These are phyloP conservation scores for Salmo trutta DNA, from an alignment of 2,797 vertebrate species.

Conservation along the genomic window DNA sequence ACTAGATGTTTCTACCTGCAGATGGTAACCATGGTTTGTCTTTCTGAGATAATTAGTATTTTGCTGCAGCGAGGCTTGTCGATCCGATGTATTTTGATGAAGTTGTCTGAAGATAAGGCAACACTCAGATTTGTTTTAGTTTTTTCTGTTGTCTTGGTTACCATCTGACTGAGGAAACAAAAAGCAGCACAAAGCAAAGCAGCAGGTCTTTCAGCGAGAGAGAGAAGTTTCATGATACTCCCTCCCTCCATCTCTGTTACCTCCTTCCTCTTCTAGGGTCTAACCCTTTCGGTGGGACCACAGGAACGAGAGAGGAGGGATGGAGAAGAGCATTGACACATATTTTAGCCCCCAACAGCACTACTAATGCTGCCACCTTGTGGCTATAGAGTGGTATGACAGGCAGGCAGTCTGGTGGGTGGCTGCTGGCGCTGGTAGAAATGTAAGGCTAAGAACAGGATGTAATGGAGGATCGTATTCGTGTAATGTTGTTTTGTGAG, in stretches of 20 bases:
- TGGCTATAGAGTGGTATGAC: conserved; percentile 37
- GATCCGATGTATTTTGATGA: background rate
- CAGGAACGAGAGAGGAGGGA: conserved; percentile 36
- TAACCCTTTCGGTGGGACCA: conserved; percentile 38
- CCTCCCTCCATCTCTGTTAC: conserved; percentile 40
- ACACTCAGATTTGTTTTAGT: background rate
- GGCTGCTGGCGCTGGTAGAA: background rate
- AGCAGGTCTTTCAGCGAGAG: background rate
- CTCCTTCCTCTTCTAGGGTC: conserved; percentile 49
- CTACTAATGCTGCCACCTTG: conserved; percentile 27
- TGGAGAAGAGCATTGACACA: conserved; percentile 38
- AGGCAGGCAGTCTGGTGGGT: conserved; percentile 27
- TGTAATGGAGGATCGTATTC: background rate
- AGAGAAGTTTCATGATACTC: background rate
- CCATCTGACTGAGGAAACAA: background rate
- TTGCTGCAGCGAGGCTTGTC: too few species aligned
- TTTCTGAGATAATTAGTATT: too few species aligned
- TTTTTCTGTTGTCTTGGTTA: background rate
- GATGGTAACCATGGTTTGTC: background rate
- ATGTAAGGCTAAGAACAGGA: background rate
- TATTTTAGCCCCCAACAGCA: conserved; percentile 30
- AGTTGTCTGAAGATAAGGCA: background rate
- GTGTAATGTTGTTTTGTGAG: background rate
- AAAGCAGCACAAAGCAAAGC: background rate
- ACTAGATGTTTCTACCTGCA: background rate